phyloP scores from a whole-genome alignment of 1,140 invertebrate species.

The Sminthurides bifidus region DNA sequence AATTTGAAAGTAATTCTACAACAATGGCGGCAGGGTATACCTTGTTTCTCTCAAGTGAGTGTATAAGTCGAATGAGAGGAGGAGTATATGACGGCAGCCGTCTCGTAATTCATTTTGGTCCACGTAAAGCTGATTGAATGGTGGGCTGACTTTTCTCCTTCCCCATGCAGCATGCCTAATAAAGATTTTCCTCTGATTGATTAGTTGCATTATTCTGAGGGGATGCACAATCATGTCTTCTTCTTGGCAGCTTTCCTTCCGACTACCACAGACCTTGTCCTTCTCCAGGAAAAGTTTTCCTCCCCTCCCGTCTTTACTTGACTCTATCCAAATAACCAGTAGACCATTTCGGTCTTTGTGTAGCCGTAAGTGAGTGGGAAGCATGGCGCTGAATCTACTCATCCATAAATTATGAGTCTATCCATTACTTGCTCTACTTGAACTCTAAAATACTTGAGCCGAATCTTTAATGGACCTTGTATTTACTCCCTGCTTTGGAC shows the following conservation, averaged over 20 bases:
- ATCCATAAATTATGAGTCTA: constrained; percentile 16
- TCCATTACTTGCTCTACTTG: not conserved
- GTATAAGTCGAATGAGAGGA: no score
- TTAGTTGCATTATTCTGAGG: constrained; percentile 17
- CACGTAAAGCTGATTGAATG: constrained; percentile 20
- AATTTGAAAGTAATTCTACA: no score
- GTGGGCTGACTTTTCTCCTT: not conserved
- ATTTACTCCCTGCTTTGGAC: not conserved
- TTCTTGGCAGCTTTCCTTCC: not conserved
- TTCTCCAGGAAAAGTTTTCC: constrained; percentile 6
- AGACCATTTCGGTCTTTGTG: no score
- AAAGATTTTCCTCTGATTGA: constrained; percentile 24
- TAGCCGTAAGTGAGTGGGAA: no score
- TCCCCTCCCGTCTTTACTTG: not conserved
- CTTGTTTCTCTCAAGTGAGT: no score
- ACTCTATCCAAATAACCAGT: no score
- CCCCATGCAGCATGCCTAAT: constrained; percentile 7
- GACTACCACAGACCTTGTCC: no score
- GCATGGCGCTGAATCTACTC: constrained; percentile 12
- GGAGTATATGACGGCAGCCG: no score
- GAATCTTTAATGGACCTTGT: constrained; percentile 6
- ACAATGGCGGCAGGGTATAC: no score
- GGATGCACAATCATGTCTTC: not conserved
- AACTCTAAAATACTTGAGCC: constrained; percentile 8
- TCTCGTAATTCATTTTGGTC: not conserved